phyloP scores from a whole-genome alignment of 2,888 invertebrate species.

The Laspeyria flexula region DNA sequence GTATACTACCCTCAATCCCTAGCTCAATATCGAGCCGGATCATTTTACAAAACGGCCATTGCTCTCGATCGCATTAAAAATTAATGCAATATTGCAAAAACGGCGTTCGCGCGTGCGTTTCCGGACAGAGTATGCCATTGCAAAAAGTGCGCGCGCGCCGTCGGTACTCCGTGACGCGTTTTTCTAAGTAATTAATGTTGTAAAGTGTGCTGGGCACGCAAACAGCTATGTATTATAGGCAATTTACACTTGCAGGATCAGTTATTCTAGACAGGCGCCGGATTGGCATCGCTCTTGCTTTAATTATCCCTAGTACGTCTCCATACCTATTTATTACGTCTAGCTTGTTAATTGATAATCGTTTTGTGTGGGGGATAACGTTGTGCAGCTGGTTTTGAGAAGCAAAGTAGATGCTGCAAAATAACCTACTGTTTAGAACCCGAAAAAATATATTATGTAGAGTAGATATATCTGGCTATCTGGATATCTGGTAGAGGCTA shows the following conservation, averaged over 20 bases:
- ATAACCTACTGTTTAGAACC: too few species aligned
- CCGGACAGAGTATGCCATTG: conserved; percentile 55
- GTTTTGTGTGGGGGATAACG: background rate
- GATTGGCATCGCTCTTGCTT: conserved; percentile 4
- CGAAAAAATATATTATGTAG: too few species aligned
- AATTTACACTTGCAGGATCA: conserved; percentile 37
- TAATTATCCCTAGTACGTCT: too few species aligned
- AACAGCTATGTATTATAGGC: conserved; percentile 39
- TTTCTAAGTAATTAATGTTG: conserved; percentile 63
- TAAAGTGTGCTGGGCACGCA: conserved; percentile 56
- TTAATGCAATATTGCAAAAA: conserved; percentile 63
- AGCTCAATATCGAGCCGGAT: conserved; percentile 31
- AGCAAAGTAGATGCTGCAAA: too few species aligned
- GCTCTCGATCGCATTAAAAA: conserved; percentile 66
- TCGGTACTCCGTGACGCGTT: conserved; percentile 65
- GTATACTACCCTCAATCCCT: conserved; percentile 18
- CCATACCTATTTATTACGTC: too few species aligned
- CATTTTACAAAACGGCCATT: conserved; percentile 59
- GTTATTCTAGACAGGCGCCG: conserved; percentile 18
- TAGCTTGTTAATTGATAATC: background rate
- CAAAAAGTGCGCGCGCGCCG: conserved; percentile 61
- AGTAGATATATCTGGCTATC: too few species aligned
- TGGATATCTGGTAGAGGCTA: too few species aligned
- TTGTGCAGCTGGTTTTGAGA: too few species aligned
- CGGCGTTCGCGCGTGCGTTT: conserved; percentile 59